These are phyloP conservation scores for Atta colombica DNA, from an alignment of 1,140 invertebrate species.

Conservation along the genomic window DNA sequence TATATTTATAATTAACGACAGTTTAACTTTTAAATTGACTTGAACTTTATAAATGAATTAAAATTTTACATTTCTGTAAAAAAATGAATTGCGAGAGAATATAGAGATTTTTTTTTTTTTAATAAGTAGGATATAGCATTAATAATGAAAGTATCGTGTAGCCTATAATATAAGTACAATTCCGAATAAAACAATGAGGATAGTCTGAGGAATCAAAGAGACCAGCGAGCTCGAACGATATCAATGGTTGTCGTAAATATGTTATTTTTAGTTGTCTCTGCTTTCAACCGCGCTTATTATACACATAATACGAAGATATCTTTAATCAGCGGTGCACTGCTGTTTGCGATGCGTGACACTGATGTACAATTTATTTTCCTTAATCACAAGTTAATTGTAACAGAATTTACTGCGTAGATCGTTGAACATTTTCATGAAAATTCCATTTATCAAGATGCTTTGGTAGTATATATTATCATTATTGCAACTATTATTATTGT, in stretches of 20 bases:
- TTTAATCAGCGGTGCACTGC: constrained; percentile 64
- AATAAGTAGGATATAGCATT: not conserved
- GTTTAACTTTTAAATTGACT: not conserved
- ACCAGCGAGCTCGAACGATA: constrained; percentile 56
- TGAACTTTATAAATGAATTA: constrained; percentile 2
- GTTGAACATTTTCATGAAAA: not conserved
- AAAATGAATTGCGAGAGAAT: not conserved
- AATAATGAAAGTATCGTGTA: constrained; percentile 17
- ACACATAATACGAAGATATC: constrained; percentile 64
- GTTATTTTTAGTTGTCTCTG: constrained; percentile 74
- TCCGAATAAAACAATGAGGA: constrained; percentile 12
- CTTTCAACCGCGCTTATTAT: constrained; percentile 60
- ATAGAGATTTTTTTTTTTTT: not conserved
- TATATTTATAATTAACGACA: not conserved
- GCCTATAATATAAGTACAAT: not conserved
- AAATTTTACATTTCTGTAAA: not conserved
- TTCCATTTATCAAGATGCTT: not conserved
- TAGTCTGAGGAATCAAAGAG: constrained; percentile 12
- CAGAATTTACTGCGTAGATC: not conserved
- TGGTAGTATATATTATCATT: not conserved
- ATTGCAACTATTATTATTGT: not conserved
- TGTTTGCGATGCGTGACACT: constrained; percentile 69
- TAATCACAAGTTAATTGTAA: constrained; percentile 23
- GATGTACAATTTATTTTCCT: constrained; percentile 59
- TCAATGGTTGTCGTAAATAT: constrained; percentile 74